Evolutionary conservation across 2,113 vertebrate genomes (phyloP).

Genomic region (Amia ocellicauda): DNA sequence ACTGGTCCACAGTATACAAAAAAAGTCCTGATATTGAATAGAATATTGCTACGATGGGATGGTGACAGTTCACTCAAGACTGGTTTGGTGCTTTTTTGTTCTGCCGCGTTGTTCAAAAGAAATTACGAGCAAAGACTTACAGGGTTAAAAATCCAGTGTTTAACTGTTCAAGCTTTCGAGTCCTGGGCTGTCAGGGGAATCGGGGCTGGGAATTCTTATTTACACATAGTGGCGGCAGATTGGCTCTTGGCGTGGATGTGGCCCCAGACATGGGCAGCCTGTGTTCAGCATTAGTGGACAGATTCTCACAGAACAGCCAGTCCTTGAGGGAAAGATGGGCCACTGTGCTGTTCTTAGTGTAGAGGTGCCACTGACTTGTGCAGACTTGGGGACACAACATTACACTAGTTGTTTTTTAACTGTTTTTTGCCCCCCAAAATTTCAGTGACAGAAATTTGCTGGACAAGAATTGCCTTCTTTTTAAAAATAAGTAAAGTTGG

Average conservation of each 20-base stretch:
- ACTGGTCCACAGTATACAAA: slow-evolving; percentile 26
- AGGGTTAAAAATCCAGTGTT: background rate
- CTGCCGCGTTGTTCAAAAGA: slow-evolving; percentile 24
- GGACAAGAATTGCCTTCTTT: no score
- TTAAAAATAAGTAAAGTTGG: no score
- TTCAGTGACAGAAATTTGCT: no score
- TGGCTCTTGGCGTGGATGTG: background rate
- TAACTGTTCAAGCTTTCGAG: no score
- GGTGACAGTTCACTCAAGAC: slow-evolving; percentile 22
- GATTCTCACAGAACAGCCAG: no score
- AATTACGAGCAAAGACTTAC: slow-evolving; percentile 44
- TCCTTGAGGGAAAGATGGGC: no score
- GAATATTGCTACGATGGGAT: slow-evolving; percentile 34
- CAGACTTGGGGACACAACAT: no score
- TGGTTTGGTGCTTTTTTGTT: slow-evolving; percentile 27
- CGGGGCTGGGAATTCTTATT: background rate
- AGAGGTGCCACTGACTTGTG: no score
- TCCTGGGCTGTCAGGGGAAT: background rate
- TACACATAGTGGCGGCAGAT: background rate
- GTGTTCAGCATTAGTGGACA: no score
- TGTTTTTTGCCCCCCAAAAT: no score
- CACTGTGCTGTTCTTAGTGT: no score
- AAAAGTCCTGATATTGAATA: slow-evolving; percentile 42
- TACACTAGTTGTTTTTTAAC: no score
- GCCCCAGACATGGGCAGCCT: background rate